These are phyloP conservation scores for Salticus scenicus DNA, from an alignment of 2,888 invertebrate genomes.

Conservation along the genomic window DNA sequence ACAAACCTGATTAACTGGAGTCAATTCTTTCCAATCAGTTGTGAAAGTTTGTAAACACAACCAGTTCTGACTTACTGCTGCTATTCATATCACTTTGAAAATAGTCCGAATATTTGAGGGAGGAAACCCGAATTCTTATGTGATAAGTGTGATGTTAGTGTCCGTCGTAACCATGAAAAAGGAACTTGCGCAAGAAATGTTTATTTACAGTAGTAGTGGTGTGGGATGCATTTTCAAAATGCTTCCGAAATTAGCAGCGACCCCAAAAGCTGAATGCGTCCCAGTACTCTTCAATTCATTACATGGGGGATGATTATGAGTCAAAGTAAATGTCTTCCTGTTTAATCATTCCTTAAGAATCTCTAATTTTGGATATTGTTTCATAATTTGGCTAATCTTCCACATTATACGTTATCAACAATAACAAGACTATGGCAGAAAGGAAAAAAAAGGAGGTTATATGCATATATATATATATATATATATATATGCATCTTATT, in stretches of 20 bases:
- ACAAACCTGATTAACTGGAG: too few species aligned
- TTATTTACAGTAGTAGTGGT: slow-evolving; percentile 10
- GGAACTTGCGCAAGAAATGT: neutral
- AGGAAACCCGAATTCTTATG: neutral
- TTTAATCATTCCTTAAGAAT: neutral
- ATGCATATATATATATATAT: too few species aligned
- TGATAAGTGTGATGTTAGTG: neutral
- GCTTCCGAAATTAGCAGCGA: slow-evolving; percentile 3
- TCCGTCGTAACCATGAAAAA: neutral
- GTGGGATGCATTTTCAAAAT: neutral
- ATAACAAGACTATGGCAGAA: too few species aligned
- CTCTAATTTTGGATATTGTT: neutral
- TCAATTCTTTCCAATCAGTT: too few species aligned
- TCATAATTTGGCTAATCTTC: neutral
- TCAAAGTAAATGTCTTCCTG: neutral
- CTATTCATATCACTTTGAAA: neutral
- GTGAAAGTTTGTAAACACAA: too few species aligned
- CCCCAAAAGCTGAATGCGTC: neutral
- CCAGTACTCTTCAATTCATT: neutral
- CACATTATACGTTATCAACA: too few species aligned
- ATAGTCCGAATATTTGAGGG: neutral
- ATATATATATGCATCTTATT: too few species aligned
- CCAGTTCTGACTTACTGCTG: too few species aligned
- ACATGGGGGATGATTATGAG: neutral
- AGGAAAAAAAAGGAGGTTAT: too few species aligned